A percentile compares a stretch with the other conserved stretches of the same genome.
phyloP scores from a whole-genome alignment of 2,797 vertebrate species.

The Tympanoctomys barrerae region DNA sequence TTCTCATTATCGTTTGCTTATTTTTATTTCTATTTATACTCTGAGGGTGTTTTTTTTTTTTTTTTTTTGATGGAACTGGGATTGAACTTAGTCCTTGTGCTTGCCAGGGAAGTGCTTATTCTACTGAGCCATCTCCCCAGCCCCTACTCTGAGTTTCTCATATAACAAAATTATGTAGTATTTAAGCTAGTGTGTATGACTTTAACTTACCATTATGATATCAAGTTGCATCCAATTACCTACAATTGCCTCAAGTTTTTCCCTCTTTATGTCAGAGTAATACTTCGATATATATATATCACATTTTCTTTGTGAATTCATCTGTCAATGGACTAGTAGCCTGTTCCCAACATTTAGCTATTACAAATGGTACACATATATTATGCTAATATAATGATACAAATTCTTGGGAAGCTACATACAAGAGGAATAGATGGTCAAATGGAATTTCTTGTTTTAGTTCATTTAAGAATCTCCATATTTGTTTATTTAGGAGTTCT shows the following conservation, averaged over 20 bases:
- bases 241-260: not conserved
- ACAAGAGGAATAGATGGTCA: not conserved
- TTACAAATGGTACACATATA: not conserved
- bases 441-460: not conserved
- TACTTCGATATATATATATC: not conserved
- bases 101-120: too few species aligned
- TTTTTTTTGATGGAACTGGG: too few species aligned
- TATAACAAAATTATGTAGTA: not conserved
- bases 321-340: not conserved
- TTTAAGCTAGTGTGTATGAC: not conserved
- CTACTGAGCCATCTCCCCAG: too few species aligned
- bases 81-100: too few species aligned
- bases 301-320: not conserved
- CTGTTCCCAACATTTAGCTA: not conserved
- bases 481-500: not conserved
- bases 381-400: not conserved
- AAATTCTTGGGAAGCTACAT: not conserved
- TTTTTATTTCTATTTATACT: not conserved
- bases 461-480: not conserved
- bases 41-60: not conserved
- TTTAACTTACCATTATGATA: not conserved
- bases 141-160: not conserved
- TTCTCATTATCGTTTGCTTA: not conserved
- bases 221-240: not conserved
- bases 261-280: not conserved